Base-by-base conservation (phyloP, 2,888 invertebrate species). In the Standfussiana lucernea region DNA sequence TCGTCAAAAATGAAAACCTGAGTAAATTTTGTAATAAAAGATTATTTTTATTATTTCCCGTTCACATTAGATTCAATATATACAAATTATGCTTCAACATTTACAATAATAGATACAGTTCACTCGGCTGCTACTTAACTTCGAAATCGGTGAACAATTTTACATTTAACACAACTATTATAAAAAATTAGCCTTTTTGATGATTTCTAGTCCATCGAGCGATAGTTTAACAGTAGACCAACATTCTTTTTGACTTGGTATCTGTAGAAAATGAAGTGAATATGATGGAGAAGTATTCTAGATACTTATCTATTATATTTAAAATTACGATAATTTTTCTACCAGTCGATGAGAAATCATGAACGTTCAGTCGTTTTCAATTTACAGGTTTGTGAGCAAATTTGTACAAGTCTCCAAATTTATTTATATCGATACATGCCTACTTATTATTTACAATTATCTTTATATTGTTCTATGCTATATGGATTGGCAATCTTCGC, bases 351-450 rank as follows among this genome's bases (percentile, higher is more conserved):
- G 93, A 94, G 93, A 95, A 95, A 95, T 92, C 92, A 90, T 94
- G 93, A 94, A 93, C 94, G 92, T 94, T 96, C 96, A 96, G 96
- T 96, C 96, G 92, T 96, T 95, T 95, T 94, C 90, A 95, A 95
- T 94, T 94, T 95, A 96, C 95, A 95, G 90, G 90, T 92, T 93
- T 92, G 92, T 96, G 96, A 96, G 96, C 96, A 96, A 89, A 93
- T 95, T 96, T 96, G 96, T 96, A 96, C 96, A 96, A 95, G 93
- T 95, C 93, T 95, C 95, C 94, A 95, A 96, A 96, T 95, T 93
- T 93, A 93, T 94, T 93, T 93, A 92, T 93, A 94, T 92, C 88
- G 91, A 92, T 94, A 93, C 90, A 93, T 92, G 92, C 87, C 92
- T 95, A 94, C 89, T 91, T 92, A 91, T 90, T 94, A 95, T 95